phyloP scores from a whole-genome alignment of 2,797 vertebrate genomes.

The Xyrichtys novacula region DNA sequence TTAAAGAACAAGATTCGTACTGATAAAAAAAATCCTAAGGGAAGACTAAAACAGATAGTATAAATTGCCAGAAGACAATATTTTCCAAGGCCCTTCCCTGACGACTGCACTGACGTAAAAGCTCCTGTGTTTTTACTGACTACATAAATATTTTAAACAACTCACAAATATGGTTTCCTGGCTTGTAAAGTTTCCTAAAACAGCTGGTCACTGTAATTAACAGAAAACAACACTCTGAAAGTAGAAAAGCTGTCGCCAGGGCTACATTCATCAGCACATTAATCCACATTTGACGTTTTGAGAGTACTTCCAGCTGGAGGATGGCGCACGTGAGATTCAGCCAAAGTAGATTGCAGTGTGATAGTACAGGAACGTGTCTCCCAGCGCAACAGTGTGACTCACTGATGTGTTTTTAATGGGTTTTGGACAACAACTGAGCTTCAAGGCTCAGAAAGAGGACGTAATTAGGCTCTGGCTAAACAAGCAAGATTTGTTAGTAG shows the following conservation, averaged over 20 bases:
- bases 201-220: neutral
- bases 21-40: too few species aligned
- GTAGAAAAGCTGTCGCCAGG: neutral
- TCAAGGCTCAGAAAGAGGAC: neutral
- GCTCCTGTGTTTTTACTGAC: neutral
- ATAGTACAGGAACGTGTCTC: neutral
- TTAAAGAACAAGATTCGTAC: too few species aligned
- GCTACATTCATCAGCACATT: neutral
- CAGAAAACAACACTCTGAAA: neutral
- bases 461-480: neutral
- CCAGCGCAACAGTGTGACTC: neutral
- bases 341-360: neutral
- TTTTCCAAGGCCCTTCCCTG: too few species aligned
- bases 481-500: neutral
- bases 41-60: too few species aligned
- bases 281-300: neutral
- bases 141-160: neutral
- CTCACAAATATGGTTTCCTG: neutral
- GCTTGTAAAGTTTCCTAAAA: neutral
- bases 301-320: neutral
- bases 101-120: neutral
- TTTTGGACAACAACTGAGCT: conserved; percentile 1
- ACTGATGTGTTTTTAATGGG: neutral
- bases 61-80: too few species aligned
- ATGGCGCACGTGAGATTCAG: neutral